Evolutionary conservation across 2,797 vertebrate genomes (phyloP).

Genomic region (Bryconaethiops microstoma): DNA sequence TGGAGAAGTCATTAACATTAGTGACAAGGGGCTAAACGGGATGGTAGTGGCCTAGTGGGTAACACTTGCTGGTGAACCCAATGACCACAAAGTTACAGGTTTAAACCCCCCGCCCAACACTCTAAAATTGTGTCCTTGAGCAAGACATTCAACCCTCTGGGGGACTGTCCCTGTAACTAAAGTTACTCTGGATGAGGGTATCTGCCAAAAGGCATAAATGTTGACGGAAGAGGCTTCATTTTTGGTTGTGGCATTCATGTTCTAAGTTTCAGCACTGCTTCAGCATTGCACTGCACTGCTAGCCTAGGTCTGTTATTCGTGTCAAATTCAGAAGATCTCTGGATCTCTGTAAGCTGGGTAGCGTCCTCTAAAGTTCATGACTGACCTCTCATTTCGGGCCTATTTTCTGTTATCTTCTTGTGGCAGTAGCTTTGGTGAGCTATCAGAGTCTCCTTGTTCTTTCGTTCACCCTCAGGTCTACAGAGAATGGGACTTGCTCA

Average conservation of each 20-base stretch:
- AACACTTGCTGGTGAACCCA: too few species aligned
- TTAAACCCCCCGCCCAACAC: too few species aligned
- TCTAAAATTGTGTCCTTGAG: too few species aligned
- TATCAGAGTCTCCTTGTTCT: constrained; percentile 54
- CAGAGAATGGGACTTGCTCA: constrained; percentile 71
- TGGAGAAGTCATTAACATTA: too few species aligned
- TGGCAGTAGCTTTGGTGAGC: constrained; percentile 79
- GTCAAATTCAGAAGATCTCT: not conserved
- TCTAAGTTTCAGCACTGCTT: not conserved
- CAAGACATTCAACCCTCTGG: too few species aligned
- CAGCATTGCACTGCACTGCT: not conserved
- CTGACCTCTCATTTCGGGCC: not conserved
- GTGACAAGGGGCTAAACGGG: not conserved
- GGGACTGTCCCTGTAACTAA: too few species aligned
- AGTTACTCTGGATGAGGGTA: too few species aligned
- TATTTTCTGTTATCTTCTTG: constrained; percentile 58
- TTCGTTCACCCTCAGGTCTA: constrained; percentile 67
- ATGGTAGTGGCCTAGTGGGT: too few species aligned
- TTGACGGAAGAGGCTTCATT: not conserved
- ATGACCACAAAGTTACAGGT: too few species aligned
- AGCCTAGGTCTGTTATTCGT: not conserved
- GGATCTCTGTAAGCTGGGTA: too few species aligned
- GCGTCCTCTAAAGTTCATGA: too few species aligned
- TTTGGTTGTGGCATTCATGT: not conserved
- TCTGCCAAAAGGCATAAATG: too few species aligned